These are phyloP conservation scores for Myzus persicae DNA, from an alignment of 1,140 invertebrate species.

Conservation along the genomic window DNA sequence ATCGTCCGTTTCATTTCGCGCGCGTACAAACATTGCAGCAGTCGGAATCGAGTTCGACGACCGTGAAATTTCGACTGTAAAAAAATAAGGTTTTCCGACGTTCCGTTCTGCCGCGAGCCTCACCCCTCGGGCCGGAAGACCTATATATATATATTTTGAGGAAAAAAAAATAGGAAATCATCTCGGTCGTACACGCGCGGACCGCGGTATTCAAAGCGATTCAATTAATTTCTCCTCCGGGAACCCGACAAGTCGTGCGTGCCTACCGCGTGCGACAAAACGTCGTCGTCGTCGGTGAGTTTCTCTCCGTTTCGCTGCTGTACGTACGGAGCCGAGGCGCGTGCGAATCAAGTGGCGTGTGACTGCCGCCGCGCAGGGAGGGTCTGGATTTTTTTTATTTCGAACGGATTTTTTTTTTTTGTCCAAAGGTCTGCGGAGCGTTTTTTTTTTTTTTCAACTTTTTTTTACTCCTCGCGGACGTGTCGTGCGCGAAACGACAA, in stretches of 20 bases:
- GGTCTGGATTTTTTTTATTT: not conserved
- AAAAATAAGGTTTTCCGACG: not conserved
- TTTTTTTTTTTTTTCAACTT: not conserved
- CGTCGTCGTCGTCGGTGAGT: not conserved
- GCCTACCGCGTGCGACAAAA: not conserved
- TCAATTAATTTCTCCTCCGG: conserved; percentile 46
- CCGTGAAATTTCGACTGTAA: conserved; percentile 43
- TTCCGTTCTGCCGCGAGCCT: not conserved
- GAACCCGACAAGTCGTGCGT: conserved; percentile 41
- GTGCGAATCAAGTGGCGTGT: conserved; percentile 18
- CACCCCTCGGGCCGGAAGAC: not conserved
- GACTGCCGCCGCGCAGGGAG: not conserved
- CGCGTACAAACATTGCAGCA: not conserved
- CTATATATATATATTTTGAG: not conserved
- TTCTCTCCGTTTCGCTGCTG: not conserved
- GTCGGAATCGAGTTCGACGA: conserved; percentile 2
- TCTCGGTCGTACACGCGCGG: not conserved
- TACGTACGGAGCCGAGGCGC: not conserved
- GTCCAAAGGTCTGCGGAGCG: not conserved
- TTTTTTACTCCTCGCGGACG: not conserved
- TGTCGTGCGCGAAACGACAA: not conserved
- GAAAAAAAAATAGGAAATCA: not conserved
- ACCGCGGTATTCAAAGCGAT: conserved; percentile 34
- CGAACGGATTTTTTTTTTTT: not conserved
- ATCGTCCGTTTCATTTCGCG: not conserved